Percentiles rank a stretch among this genome's conserved stretches.
These are phyloP conservation scores for Rhizoglyphus robini DNA, from an alignment of 1,140 invertebrate species.

Conservation along the genomic window DNA sequence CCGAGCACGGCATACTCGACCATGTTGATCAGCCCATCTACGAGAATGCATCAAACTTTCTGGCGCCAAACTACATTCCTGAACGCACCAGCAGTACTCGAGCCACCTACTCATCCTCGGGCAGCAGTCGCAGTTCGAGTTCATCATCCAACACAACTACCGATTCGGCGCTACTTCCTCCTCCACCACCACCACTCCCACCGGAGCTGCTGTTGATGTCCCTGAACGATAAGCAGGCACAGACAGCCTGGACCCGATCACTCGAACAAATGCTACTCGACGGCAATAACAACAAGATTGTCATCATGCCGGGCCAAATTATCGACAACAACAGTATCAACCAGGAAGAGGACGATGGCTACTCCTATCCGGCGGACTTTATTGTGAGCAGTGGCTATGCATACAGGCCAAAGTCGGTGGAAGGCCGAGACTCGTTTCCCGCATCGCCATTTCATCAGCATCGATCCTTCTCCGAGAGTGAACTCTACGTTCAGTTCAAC, in stretches of 20 bases:
- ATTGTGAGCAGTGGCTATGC: too few relatives aligned
- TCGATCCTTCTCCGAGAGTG: not conserved
- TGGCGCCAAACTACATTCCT: too few relatives aligned
- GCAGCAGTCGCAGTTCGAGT: not conserved
- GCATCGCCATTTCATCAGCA: not conserved
- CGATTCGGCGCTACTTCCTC: not conserved
- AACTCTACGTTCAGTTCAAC: constrained; percentile 1
- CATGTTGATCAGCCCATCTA: too few relatives aligned
- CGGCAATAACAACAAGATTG: not conserved
- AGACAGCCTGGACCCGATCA: not conserved
- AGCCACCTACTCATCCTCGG: not conserved
- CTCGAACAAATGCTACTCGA: not conserved
- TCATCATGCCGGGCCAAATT: not conserved
- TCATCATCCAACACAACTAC: not conserved
- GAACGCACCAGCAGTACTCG: not conserved
- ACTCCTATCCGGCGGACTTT: too few relatives aligned
- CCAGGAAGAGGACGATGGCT: too few relatives aligned
- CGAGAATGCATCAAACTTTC: too few relatives aligned
- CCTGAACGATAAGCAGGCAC: not conserved
- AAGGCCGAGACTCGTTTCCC: not conserved
- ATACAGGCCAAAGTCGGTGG: not conserved
- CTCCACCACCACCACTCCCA: not conserved
- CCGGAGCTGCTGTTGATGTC: not conserved
- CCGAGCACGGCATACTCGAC: not conserved
- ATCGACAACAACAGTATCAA: too few relatives aligned